Evolutionary conservation across 2,888 invertebrate species (phyloP), one percentile per base, ranked within the genome.

Genomic region (Metellina segmentata): DNA sequence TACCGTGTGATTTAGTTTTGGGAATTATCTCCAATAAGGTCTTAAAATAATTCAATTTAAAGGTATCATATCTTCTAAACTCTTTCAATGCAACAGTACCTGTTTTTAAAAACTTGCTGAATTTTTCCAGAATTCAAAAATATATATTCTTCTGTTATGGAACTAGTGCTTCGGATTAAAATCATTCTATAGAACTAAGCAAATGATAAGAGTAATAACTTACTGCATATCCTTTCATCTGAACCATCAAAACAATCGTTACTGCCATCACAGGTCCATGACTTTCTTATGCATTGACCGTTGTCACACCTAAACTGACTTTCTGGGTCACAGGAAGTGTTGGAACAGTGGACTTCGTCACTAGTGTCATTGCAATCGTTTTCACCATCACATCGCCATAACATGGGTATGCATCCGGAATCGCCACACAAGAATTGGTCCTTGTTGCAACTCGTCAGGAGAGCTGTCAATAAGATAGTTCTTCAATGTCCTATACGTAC

Each of bases 341-440:
- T 2, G 9, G 1, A n/a, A 11, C 49, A 9, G 11, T 6, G 19
- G 1, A 34, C 16, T 74, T 94, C 94, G 77, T 94, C 94, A 4
- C 93, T 92, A 4, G 89, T 86, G 48, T 94, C 93, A 61, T 69
- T 61, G 82, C 94, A 94, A 85, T 94, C 94, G 93, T 97, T 96
- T 95, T 96, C 96, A 0, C 95, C 96, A 74, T 94, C 93, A 69
- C 94, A 94, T 9, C 78, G 74, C 93, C 93, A 93, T 7, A 86
- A 61, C 7, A 34, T 19, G 0, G 93, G 88, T 1, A 93, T 89
- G 70, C 94, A 94, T 16, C 85, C 81, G 81, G 95, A 95, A 95
- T 97, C 96, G 34, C 94, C 94, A 93, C 97, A 97, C 20, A 95
- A 94, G 94, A 96, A 97, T 0, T 96, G 16, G 13, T 72, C 52